These are phyloP conservation scores for Sogatella furcifera DNA, from an alignment of 1,140 invertebrate species.

Conservation along the genomic window DNA sequence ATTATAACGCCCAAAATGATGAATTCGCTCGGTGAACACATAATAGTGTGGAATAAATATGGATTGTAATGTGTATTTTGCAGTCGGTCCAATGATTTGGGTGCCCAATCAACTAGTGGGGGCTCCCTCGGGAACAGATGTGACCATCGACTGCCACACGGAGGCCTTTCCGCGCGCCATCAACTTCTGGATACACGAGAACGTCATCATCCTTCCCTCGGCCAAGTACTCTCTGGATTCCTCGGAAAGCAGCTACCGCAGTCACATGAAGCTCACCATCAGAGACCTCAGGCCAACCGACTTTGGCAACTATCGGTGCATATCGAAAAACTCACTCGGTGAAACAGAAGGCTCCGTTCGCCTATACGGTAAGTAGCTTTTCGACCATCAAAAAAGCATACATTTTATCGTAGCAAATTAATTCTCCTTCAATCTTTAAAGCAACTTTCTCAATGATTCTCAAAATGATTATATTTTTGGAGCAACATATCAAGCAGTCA, in stretches of 20 bases:
- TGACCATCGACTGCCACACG: constrained; percentile 85
- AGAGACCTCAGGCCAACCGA: constrained; percentile 62
- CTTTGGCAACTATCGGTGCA: constrained; percentile 77
- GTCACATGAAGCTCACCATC: constrained; percentile 77
- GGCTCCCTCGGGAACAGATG: constrained; percentile 74
- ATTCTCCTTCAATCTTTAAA: too few species aligned
- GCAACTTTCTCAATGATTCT: too few species aligned
- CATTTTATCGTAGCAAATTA: too few species aligned
- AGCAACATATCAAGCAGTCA: too few species aligned
- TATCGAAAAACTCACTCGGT: constrained; percentile 85
- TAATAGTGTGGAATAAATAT: too few species aligned
- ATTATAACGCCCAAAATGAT: too few species aligned
- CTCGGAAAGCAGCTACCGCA: constrained; percentile 69
- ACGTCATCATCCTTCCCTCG: constrained; percentile 72
- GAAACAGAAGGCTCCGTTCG: constrained; percentile 85
- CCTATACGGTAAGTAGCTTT: constrained; percentile 63
- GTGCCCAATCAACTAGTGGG: constrained; percentile 85
- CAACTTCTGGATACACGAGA: constrained; percentile 84
- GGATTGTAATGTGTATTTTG: constrained; percentile 4
- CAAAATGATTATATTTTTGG: too few species aligned
- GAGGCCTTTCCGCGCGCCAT: constrained; percentile 85
- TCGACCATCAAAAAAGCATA: too few species aligned
- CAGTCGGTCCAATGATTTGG: constrained; percentile 87
- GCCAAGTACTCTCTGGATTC: constrained; percentile 70
- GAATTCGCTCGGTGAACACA: too few species aligned